These are phyloP conservation scores for Lepeophtheirus salmonis DNA, from an alignment of 1,140 invertebrate genomes.

Conservation along the genomic window DNA sequence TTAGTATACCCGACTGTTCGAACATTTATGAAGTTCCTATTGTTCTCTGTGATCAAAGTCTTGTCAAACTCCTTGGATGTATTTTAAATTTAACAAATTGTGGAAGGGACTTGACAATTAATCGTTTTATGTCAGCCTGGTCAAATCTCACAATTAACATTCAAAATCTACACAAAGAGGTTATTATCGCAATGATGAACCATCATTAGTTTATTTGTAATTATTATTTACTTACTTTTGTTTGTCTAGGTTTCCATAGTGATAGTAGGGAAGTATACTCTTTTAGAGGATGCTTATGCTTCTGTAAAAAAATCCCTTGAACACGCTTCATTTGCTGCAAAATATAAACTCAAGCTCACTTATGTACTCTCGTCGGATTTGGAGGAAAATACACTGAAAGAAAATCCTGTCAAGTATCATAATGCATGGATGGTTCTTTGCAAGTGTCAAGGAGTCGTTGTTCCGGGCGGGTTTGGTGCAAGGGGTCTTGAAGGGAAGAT, in stretches of 20 bases:
- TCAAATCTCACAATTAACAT: conserved; percentile 52
- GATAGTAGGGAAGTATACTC: conserved; percentile 97
- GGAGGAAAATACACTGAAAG: conserved; percentile 47
- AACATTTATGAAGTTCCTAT: conserved; percentile 92
- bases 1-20: conserved; percentile 80
- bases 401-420: conserved; percentile 64
- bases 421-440: conserved; percentile 83
- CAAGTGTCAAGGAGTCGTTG: conserved; percentile 77
- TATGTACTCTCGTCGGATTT: conserved; percentile 47
- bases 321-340: conserved; percentile 65
- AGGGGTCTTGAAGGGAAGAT: conserved; percentile 94
- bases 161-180: conserved; percentile 4
- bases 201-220: conserved; percentile 15
- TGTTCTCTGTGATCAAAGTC: conserved; percentile 70
- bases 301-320: conserved; percentile 87
- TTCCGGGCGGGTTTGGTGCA: conserved; percentile 91
- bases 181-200: conserved; percentile 3
- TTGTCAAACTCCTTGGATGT: conserved; percentile 65
- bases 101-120: conserved; percentile 36
- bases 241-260: conserved; percentile 68
- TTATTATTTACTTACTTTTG: conserved; percentile 46
- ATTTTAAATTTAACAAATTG: conserved; percentile 54
- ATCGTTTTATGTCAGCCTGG: conserved; percentile 75
- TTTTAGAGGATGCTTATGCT: conserved; percentile 83
- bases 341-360: conserved; percentile 60